Evolutionary conservation across 2,797 vertebrate genomes (phyloP), one percentile per base, ranked within the genome.

Genomic region (Diplodus sargus): DNA sequence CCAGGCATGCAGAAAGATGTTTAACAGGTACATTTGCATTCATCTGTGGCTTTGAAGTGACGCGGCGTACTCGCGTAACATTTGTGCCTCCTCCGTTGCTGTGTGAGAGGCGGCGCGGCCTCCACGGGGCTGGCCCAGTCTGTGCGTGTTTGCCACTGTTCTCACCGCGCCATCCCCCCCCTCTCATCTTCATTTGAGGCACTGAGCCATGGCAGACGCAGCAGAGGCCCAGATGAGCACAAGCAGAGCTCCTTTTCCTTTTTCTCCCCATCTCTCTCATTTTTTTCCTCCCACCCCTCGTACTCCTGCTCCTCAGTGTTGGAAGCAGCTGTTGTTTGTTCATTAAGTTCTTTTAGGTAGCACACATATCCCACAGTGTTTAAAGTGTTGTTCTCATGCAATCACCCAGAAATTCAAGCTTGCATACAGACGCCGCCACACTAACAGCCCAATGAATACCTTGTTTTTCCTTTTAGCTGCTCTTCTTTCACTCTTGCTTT

Each of bases 271-370:
- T 76, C 70, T 67, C 62, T 70, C 73, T 81, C 23, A 39, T 84
- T 86, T 82, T 84, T 86, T 82, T 64, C 83, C 72, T 85, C 82
- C 78, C 78, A 67, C 80, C 87, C 47, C 58, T 82, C 56, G 2
- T 75, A 74, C 75, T 76, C 67, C 43, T 69, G 77, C 73, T 84
- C 69, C 76, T 85, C 66, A 4, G 81, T 39, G 77, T 70, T 81
- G 84, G 79, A 88, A 85, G 80, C 89, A 90, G 89, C 88, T 91
- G 92, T 87, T 93, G 82, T 92, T 92, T 90, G 81, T 87, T 90
- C 85, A 84, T 89, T 87, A 88, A 73, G 84, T 81, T 81, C 58
- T 82, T 86, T 83, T 73, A 52, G 61, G 61, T 58, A 66, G 68
- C 85, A 42, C 78, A 49, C 61, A 59, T 39, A 45, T 82, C 67